Evolutionary conservation across 2,888 invertebrate species (phyloP).

Genomic region (Tachystola acroxantha): DNA sequence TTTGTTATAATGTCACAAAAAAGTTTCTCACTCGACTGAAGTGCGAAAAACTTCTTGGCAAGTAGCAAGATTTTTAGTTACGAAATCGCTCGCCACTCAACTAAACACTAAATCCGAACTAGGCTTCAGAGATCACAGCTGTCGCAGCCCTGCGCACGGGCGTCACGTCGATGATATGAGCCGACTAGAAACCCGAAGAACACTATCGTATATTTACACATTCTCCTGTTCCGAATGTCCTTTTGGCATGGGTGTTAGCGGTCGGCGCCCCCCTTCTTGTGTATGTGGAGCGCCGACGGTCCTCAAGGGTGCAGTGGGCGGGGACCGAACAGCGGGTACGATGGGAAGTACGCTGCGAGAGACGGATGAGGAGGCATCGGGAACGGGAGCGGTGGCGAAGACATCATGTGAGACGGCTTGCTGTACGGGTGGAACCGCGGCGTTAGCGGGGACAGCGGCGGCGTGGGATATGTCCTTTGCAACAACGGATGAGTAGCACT

Average conservation of each 20-base stretch:
- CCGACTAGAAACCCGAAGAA: conserved; percentile 61
- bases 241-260: conserved; percentile 70
- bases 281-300: conserved; percentile 86
- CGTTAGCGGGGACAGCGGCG: conserved; percentile 90
- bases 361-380: conserved; percentile 86
- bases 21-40: too few relatives aligned
- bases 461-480: conserved; percentile 92
- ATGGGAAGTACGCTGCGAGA: conserved; percentile 90
- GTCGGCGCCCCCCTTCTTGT: conserved; percentile 77
- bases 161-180: conserved; percentile 71
- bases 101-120: too few relatives aligned
- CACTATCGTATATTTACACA: conserved; percentile 67
- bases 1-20: too few relatives aligned
- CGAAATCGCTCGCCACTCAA: too few relatives aligned
- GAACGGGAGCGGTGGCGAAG: conserved; percentile 82
- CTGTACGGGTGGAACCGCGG: conserved; percentile 93
- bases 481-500: conserved; percentile 87
- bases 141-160: conserved; percentile 55
- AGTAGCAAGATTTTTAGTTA: too few relatives aligned
- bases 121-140: conserved; percentile 79
- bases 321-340: conserved; percentile 92
- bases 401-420: conserved; percentile 87
- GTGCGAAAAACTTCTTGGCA: too few relatives aligned
- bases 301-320: conserved; percentile 84
- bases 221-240: conserved; percentile 62